phyloP scores from a whole-genome alignment of 2,797 vertebrate species.

The Ctenopoma multispine region DNA sequence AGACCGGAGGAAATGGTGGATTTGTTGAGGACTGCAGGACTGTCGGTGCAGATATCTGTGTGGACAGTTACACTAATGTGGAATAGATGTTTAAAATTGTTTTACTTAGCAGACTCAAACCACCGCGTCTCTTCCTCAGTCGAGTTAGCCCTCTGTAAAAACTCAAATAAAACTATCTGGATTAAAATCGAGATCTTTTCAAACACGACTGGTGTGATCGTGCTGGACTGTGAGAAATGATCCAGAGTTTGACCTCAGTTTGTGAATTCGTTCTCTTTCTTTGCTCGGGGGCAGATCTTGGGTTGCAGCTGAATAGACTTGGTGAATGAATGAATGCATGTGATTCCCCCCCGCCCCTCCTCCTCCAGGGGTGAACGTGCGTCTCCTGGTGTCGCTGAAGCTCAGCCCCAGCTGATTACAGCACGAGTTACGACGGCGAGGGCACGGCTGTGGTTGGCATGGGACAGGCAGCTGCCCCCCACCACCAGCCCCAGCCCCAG shows the following conservation, averaged over 20 bases:
- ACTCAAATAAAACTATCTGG: neutral
- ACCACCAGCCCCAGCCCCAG: neutral
- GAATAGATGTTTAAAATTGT: neutral
- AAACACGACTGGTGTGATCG: neutral
- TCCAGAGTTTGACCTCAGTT: neutral
- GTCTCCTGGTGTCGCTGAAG: conserved; percentile 39
- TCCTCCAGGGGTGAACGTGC: conserved; percentile 34
- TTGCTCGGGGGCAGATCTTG: conserved; percentile 23
- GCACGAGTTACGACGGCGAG: conserved; percentile 31
- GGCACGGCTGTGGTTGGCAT: conserved; percentile 41
- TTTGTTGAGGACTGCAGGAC: no score
- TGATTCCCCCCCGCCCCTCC: conserved; percentile 43
- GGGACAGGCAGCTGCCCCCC: conserved; percentile 29
- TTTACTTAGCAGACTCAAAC: neutral
- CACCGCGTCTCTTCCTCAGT: neutral
- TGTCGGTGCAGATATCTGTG: no score
- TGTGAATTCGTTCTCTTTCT: neutral
- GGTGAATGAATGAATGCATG: conserved; percentile 49
- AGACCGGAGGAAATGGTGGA: no score
- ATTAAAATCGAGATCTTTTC: conserved; percentile 13
- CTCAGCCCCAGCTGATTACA: conserved; percentile 61
- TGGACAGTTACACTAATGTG: no score
- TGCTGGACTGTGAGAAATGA: neutral
- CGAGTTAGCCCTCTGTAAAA: neutral
- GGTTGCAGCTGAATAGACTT: conserved; percentile 55